phyloP scores from a whole-genome alignment of 2,888 invertebrate species.

The Drosophila aldrichi region DNA sequence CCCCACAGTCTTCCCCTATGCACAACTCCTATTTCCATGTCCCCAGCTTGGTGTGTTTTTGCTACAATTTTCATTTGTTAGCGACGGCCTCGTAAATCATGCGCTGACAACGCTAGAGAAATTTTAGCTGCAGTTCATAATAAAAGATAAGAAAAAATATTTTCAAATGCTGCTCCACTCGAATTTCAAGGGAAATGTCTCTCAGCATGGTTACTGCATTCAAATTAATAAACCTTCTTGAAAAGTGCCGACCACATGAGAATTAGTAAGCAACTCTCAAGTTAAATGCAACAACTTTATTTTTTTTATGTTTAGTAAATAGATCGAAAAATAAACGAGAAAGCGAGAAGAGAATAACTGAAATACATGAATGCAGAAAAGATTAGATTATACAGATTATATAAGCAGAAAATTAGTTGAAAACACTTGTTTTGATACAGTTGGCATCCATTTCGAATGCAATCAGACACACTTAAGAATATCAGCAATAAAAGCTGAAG shows the following conservation, averaged over 20 bases:
- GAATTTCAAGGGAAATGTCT: slow-evolving; percentile 51
- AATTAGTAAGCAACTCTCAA: background rate
- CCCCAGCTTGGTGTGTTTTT: slow-evolving; percentile 42
- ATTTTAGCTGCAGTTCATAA: slow-evolving; percentile 77
- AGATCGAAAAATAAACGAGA: too few relatives aligned
- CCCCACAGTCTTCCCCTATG: background rate
- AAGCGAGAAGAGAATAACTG: too few relatives aligned
- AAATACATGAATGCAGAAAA: too few relatives aligned
- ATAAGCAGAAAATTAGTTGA: too few relatives aligned
- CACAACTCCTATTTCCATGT: background rate
- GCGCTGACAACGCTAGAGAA: slow-evolving; percentile 73
- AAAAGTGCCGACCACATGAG: slow-evolving; percentile 18
- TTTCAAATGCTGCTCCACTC: slow-evolving; percentile 36
- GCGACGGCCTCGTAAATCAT: slow-evolving; percentile 73
- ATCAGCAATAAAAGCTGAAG: too few relatives aligned
- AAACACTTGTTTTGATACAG: too few relatives aligned
- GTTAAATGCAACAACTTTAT: slow-evolving; percentile 21
- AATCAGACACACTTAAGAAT: too few relatives aligned
- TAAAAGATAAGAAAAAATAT: slow-evolving; percentile 62
- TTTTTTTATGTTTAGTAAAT: background rate
- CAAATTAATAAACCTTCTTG: slow-evolving; percentile 68
- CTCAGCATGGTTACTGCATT: slow-evolving; percentile 36
- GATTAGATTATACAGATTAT: too few relatives aligned
- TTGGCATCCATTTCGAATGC: too few relatives aligned
- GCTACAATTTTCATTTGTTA: slow-evolving; percentile 74